Evolutionary conservation across 2,797 vertebrate genomes (phyloP).

Genomic region (Anabacerthia variegaticeps): DNA sequence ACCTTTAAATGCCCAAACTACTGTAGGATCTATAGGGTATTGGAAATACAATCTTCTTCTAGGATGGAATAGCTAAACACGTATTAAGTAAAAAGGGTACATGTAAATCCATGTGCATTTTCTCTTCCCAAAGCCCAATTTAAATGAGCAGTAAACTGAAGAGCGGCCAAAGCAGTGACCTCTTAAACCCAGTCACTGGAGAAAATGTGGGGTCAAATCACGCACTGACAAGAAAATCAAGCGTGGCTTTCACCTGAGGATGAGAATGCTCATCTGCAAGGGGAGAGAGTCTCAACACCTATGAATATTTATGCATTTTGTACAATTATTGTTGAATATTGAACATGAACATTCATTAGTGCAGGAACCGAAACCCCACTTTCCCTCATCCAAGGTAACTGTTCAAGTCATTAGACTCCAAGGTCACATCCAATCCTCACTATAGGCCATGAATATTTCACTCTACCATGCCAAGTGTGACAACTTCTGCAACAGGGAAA

Average conservation of each 20-base stretch:
- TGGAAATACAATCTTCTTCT: neutral
- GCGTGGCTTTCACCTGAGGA: neutral
- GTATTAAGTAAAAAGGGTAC: neutral
- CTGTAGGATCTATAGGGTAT: neutral
- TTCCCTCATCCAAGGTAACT: neutral
- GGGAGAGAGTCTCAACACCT: neutral
- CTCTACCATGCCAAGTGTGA: neutral
- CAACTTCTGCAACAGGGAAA: neutral
- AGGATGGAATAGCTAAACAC: neutral
- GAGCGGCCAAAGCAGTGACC: neutral
- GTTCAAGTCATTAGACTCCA: neutral
- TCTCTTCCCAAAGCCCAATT: neutral
- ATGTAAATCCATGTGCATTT: neutral
- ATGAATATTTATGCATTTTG: constrained; percentile 19
- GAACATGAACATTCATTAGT: neutral
- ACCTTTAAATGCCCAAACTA: neutral
- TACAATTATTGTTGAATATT: neutral
- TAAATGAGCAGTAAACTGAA: neutral
- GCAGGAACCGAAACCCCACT: neutral
- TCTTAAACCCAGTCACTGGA: neutral
- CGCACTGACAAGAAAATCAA: neutral
- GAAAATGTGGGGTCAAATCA: neutral
- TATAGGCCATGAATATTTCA: neutral
- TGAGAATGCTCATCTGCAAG: neutral
- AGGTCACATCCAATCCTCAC: neutral